Evolutionary conservation across 2,113 vertebrate species (phyloP).

Genomic region (Isichthys henryi): DNA sequence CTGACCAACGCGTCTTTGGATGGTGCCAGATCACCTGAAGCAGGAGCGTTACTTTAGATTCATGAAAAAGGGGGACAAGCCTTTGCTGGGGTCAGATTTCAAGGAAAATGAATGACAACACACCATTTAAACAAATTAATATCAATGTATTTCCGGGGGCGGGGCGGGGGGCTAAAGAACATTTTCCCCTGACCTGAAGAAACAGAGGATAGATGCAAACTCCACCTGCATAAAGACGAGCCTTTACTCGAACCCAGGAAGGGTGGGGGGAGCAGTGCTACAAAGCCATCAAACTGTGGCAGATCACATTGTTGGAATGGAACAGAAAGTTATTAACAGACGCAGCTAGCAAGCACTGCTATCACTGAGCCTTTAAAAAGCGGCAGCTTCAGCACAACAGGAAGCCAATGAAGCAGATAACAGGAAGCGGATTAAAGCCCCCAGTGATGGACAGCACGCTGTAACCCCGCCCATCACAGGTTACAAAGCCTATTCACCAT

Average conservation of each 20-base stretch:
- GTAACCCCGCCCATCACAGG: background rate
- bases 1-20: background rate
- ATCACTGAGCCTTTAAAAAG: background rate
- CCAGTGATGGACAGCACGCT: background rate
- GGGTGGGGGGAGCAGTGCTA: background rate
- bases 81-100: background rate
- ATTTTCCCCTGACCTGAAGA: background rate
- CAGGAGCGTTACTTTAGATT: background rate
- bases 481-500: too few species aligned
- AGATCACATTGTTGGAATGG: background rate
- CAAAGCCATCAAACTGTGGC: background rate
- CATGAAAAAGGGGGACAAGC: background rate
- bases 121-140: background rate
- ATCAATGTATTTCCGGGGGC: background rate
- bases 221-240: background rate
- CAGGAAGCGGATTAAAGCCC: background rate
- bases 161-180: background rate
- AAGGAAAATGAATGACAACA: background rate
- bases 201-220: background rate
- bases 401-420: background rate
- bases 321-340: background rate
- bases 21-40: background rate
- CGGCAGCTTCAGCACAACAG: background rate
- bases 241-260: background rate
- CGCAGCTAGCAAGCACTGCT: background rate